Percentiles rank a stretch among this genome's conserved stretches.
These are phyloP conservation scores for Conus betulinus DNA, from an alignment of 1,140 invertebrate genomes.

Conservation along the genomic window DNA sequence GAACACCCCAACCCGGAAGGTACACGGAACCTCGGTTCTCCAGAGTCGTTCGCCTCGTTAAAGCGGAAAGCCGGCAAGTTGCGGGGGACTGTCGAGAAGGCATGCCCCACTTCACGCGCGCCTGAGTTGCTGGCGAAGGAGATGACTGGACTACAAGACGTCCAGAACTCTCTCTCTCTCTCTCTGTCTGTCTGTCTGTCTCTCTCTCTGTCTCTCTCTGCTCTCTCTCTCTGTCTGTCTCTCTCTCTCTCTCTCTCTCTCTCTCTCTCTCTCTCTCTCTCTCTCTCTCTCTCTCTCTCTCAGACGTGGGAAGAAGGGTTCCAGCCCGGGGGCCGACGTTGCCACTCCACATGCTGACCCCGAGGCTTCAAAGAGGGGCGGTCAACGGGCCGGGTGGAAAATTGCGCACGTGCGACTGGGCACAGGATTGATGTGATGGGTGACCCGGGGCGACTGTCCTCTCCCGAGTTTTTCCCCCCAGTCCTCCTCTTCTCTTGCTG, in stretches of 20 bases:
- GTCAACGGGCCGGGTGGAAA: background rate
- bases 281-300: background rate
- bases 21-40: background rate
- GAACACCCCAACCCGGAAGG: background rate
- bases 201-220: too few species aligned
- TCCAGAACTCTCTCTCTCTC: background rate
- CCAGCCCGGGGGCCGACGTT: background rate
- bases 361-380: background rate
- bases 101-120: background rate
- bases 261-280: too few species aligned
- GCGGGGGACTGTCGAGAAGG: background rate
- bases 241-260: too few species aligned
- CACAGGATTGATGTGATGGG: background rate
- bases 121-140: background rate
- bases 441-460: constrained; percentile 5
- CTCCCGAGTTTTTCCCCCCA: background rate
- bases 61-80: background rate
- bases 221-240: too few species aligned
- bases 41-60: background rate
- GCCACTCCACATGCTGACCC: constrained; percentile 2
- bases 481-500: background rate
- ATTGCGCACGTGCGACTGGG: constrained; percentile 21
- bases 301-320: background rate
- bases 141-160: background rate
- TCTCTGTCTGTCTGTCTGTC: too few species aligned